These are phyloP conservation scores for Centropristis striata DNA, from an alignment of 2,113 vertebrate genomes.

Conservation along the genomic window DNA sequence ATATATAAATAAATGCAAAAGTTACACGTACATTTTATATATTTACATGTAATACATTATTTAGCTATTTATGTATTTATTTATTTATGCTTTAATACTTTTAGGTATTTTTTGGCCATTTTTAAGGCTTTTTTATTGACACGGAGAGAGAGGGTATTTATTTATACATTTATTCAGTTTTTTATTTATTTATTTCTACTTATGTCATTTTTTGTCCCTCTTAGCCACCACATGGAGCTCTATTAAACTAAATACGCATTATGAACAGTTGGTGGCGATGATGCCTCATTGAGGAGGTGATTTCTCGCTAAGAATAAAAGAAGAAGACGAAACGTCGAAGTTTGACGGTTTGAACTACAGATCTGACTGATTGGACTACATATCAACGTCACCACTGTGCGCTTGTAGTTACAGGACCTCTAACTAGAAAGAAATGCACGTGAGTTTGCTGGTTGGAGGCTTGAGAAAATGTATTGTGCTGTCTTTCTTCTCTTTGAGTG, in stretches of 20 bases:
- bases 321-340: not conserved
- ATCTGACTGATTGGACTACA: not conserved
- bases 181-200: no score
- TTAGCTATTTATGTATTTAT: no score
- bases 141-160: no score
- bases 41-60: no score
- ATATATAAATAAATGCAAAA: no score
- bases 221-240: no score
- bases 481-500: not conserved
- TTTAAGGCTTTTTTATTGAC: no score
- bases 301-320: not conserved
- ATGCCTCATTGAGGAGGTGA: not conserved
- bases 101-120: no score
- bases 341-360: conserved; percentile 11
- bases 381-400: conserved; percentile 60
- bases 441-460: conserved; percentile 15
- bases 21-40: no score
- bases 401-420: conserved; percentile 1
- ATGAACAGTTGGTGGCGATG: conserved; percentile 22
- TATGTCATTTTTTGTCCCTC: no score
- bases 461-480: not conserved
- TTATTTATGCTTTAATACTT: no score
- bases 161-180: no score
- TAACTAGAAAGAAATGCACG: conserved; percentile 42
- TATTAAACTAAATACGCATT: not conserved